Evolutionary conservation across 2,797 vertebrate genomes (phyloP), one percentile per base, ranked within the genome.

Genomic region (Ctenopoma kingsleyae): DNA sequence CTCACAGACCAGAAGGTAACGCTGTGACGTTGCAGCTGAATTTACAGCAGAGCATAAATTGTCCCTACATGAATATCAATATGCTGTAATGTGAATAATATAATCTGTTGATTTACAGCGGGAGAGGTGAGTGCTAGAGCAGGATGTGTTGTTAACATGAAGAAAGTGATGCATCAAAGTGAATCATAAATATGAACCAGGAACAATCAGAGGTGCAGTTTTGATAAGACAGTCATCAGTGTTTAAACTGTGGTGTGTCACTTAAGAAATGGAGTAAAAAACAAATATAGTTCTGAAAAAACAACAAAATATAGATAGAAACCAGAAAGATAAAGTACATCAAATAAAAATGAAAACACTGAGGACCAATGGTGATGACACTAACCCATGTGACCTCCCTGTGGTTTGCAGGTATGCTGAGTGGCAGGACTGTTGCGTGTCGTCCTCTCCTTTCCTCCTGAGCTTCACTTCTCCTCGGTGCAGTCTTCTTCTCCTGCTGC

Each of bases 1-100:
- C 84, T 95, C 65, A 84, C 95, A 2, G 94, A 96, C 86, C 95
- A 96, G 91, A 95, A 96, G 93, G 95, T 96, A 55, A 86, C 15
- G 3, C n/a, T 71, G 11, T 23, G 13, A 57, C n/a, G 9, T 9
- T n/a, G 22, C 22, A 25, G 48, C n/a, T 65, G 19, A 38, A 35
- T 43, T 66, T 65, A 27, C 8, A 30, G 30, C 5, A 7, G 0
- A 19, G 38, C 2, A 5, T 48, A 49, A 32, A 19, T 8, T 15
- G 32, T 48, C 35, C 8, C 32, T 11, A 25, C 6, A 19, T 0
- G 5, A 32, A 50, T 17, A 22, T 35, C 35, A 5, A n/a, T 30
- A 2, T 20, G 15, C 47, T 65, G 27, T 47, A 53, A 40, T 43
- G 19, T 46, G 3, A 49, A 50, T 16, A 22, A n/a, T n/a, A 58